Evolutionary conservation across 2,888 invertebrate species (phyloP).

Genomic region (Agrochola macilenta): DNA sequence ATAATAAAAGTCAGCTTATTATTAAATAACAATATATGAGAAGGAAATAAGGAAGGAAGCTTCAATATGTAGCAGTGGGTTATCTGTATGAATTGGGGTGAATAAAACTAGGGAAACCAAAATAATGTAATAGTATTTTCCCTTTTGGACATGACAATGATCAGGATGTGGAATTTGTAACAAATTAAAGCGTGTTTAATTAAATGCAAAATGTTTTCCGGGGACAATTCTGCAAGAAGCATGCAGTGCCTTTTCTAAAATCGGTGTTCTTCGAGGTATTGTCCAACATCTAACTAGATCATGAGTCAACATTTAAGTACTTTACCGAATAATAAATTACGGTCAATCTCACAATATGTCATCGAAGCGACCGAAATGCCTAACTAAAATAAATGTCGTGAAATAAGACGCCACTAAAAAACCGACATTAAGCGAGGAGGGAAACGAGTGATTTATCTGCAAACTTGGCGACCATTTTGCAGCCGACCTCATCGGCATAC

Average conservation of each 20-base stretch:
- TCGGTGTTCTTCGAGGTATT: not conserved
- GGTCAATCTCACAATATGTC: slow-evolving; percentile 65
- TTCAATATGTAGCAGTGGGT: not conserved
- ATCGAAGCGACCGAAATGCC: slow-evolving; percentile 68
- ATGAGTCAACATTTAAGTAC: slow-evolving; percentile 2
- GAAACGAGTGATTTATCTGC: slow-evolving; percentile 77
- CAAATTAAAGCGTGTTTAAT: not conserved
- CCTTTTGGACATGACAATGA: not conserved
- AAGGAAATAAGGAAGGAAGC: not conserved
- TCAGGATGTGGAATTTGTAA: not conserved
- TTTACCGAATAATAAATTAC: slow-evolving; percentile 24
- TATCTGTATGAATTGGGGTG: not conserved
- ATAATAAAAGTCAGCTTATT: not conserved
- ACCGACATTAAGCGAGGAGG: slow-evolving; percentile 74
- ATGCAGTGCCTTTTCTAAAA: not conserved
- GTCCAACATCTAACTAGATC: slow-evolving; percentile 14
- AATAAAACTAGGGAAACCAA: not conserved
- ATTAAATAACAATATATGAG: slow-evolving; percentile 1
- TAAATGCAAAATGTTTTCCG: not conserved
- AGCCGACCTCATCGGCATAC: slow-evolving; percentile 62
- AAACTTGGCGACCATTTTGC: slow-evolving; percentile 73
- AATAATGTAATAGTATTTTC: too few relatives aligned
- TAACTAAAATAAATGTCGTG: slow-evolving; percentile 77
- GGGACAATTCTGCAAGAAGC: not conserved
- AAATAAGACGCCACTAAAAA: slow-evolving; percentile 75